These are phyloP conservation scores for Furcula furcula DNA, from an alignment of 2,888 invertebrate species.

Conservation along the genomic window DNA sequence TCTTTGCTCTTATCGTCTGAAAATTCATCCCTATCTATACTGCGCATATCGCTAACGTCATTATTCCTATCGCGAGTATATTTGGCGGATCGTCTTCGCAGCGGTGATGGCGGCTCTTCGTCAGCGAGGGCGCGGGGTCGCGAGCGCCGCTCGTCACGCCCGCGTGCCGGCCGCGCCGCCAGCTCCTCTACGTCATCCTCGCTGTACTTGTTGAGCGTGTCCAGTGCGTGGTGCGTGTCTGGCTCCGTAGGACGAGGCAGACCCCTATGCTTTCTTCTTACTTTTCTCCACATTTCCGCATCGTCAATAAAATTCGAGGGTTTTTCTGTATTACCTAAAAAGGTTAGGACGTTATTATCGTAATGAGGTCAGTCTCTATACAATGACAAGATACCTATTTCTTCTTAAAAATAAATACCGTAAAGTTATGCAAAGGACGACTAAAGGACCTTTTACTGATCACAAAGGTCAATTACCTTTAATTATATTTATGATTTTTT, in stretches of 20 bases:
- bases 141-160: slow-evolving; percentile 23
- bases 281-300: slow-evolving; percentile 37
- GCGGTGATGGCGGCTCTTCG: slow-evolving; percentile 21
- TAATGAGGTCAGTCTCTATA: too few species aligned
- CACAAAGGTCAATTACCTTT: too few species aligned
- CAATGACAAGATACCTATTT: too few species aligned
- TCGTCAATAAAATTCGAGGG: slow-evolving; percentile 31
- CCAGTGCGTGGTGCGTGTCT: slow-evolving; percentile 13
- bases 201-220: slow-evolving; percentile 22
- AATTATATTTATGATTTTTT: too few species aligned
- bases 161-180: slow-evolving; percentile 27
- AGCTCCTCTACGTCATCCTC: slow-evolving; percentile 26
- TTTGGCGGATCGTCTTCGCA: slow-evolving; percentile 18
- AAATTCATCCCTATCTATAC: slow-evolving; percentile 31
- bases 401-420: too few species aligned
- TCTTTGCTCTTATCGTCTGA: slow-evolving; percentile 31
- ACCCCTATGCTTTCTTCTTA: slow-evolving; percentile 34
- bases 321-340: slow-evolving; percentile 42
- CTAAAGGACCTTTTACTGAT: too few species aligned
- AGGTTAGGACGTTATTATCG: too few species aligned
- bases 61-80: slow-evolving; percentile 29
- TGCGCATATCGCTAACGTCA: slow-evolving; percentile 27
- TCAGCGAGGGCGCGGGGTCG: slow-evolving; percentile 26
- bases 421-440: too few species aligned
- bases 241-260: slow-evolving; percentile 16